Conservation (phyloP, 2,113 vertebrate genomes). For the Anguilla rostrata region DNA sequence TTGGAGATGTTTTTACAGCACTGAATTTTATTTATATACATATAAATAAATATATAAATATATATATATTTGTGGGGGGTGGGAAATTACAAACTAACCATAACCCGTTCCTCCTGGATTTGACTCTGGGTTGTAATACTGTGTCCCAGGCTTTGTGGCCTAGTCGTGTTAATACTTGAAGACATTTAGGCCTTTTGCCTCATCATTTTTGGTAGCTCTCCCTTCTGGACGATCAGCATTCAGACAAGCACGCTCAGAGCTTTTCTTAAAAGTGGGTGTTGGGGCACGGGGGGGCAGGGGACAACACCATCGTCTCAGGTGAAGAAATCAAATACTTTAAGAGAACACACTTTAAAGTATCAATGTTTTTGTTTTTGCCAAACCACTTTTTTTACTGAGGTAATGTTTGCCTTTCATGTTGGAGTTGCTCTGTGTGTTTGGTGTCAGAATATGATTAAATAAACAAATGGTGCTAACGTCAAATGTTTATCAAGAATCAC, state of each 20-base stretch:
- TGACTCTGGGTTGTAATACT: constrained; percentile 64
- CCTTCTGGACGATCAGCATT: constrained; percentile 51
- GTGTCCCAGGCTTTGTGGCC: constrained; percentile 61
- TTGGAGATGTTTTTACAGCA: constrained; percentile 77
- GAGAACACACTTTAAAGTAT: constrained; percentile 24
- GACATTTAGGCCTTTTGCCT: constrained; percentile 57
- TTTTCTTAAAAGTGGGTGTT: constrained; percentile 35
- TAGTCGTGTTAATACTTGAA: constrained; percentile 71
- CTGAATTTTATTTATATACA: constrained; percentile 68
- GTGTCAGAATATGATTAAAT: constrained; percentile 26
- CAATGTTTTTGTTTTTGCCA: constrained; percentile 29
- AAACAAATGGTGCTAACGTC: constrained; percentile 67
- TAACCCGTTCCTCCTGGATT: constrained; percentile 63
- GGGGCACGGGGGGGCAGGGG: constrained; percentile 44
- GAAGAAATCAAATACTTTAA: constrained; percentile 36
- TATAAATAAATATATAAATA: constrained; percentile 76
- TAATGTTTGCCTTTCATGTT: constrained; percentile 31
- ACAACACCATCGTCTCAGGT: constrained; percentile 61
- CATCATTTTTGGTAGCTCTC: constrained; percentile 38
- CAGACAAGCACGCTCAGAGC: constrained; percentile 51
- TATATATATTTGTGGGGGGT: constrained; percentile 68
- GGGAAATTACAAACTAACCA: constrained; percentile 71
- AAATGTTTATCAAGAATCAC: constrained; percentile 41
- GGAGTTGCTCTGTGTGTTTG: constrained; percentile 40
- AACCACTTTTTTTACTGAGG: constrained; percentile 22